Evolutionary conservation across 1,140 invertebrate species (phyloP).

Genomic region (Saccostrea glomerata): DNA sequence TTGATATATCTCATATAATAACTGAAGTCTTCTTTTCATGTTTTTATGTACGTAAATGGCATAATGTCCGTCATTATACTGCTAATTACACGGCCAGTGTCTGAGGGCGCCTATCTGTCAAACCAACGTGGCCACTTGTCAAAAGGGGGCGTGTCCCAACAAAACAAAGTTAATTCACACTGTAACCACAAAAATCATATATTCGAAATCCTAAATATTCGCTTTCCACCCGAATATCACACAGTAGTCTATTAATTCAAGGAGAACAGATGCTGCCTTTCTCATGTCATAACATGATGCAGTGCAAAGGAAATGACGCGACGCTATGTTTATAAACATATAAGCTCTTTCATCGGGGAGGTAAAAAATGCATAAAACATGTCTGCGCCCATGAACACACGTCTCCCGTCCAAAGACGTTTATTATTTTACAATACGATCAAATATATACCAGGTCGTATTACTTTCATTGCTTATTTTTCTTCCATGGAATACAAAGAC

Average conservation of each 20-base stretch:
- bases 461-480: conserved; percentile 27
- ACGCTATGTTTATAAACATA: background rate
- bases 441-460: conserved; percentile 9
- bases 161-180: background rate
- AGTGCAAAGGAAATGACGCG: background rate
- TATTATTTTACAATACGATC: conserved; percentile 37
- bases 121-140: background rate
- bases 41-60: too few species aligned
- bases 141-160: background rate
- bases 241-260: too few species aligned
- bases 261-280: background rate
- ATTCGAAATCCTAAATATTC: too few species aligned
- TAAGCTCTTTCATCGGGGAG: background rate
- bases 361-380: conserved; percentile 36
- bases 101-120: background rate
- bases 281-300: background rate
- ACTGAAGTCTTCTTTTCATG: too few species aligned
- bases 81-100: too few species aligned
- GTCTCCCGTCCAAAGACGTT: conserved; percentile 42
- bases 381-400: conserved; percentile 49
- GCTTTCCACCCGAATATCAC: too few species aligned
- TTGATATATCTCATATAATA: too few species aligned
- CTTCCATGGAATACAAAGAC: conserved; percentile 40
- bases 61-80: too few species aligned
- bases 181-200: too few species aligned